Base-by-base conservation (phyloP, 2,113 vertebrate species). In the Hydrolagus affinis region DNA sequence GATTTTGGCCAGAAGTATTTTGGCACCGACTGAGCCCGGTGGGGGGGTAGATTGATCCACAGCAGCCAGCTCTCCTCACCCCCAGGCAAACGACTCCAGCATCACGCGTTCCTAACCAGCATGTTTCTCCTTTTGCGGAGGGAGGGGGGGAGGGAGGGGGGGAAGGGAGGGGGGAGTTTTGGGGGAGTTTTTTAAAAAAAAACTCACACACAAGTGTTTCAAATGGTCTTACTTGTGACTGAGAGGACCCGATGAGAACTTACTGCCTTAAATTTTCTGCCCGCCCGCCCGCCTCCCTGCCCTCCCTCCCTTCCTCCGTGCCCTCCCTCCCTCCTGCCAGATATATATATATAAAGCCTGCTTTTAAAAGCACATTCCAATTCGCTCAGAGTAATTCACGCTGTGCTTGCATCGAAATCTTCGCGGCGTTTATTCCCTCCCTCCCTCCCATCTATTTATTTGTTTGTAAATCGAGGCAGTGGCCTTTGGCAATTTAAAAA, bases 1-100 rank as follows among this genome's bases (percentile, higher is more conserved):
- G 96, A 98, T 91, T 99, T 98, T 76, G 97, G 97, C 90, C 96
- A 99, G 93, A 96, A 96, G 90, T 99, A 98, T 77, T 98, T 99
- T 90, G 97, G 97, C 86, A 99, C 97, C 14, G 96, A 98, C 88
- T 98, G 89, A 96, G 86, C 17, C 62, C 23, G 19, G 9, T 57
- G 64, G 3, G 7, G 14, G n/a, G n/a, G n/a, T n/a, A n/a, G n/a
- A n/a, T n/a, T 44, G 14, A 66, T 68, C 78, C 78, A 30, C 11
- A 66, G 60, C 28, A 4, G 30, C n/a, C n/a, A n/a, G n/a, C n/a
- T n/a, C n/a, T 30, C 8, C 59, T 32, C 25, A 8, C 66, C 66
- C 23, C 21, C 15, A 25, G 21, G 74, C 60, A 17, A 64, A 83
- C 64, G 23, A 30, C 76, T 60, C 2, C 66, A 64, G 60, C 66